Percentiles rank a stretch among this genome's conserved stretches.
Evolutionary conservation across 2,888 invertebrate genomes (phyloP).

Genomic region (Fissipunctia ypsillon): DNA sequence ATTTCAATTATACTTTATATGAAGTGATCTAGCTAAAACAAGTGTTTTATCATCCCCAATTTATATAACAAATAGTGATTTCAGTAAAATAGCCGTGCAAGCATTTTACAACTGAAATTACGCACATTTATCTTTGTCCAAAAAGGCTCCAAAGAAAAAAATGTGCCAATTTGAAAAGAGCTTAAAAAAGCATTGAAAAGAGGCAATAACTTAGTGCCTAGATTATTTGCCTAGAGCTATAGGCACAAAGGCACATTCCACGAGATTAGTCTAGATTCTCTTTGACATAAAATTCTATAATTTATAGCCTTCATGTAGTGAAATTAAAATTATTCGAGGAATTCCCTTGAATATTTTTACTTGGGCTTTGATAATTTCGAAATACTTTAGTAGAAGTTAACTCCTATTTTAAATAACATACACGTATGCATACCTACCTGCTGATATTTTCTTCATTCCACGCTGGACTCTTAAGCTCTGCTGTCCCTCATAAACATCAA

Average conservation of each 20-base stretch:
- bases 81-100: background rate
- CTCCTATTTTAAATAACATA: background rate
- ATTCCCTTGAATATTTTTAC: background rate
- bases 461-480: too few relatives aligned
- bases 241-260: constrained; percentile 14
- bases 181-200: too few relatives aligned
- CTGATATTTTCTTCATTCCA: too few relatives aligned
- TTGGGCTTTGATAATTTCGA: background rate
- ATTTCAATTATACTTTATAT: background rate
- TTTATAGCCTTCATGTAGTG: too few relatives aligned
- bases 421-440: too few relatives aligned
- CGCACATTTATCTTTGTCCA: constrained; percentile 22
- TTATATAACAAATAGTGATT: constrained; percentile 6
- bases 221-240: constrained; percentile 18
- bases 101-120: constrained; percentile 36
- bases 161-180: constrained; percentile 26
- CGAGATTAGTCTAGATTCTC: constrained; percentile 24
- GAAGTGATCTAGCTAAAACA: background rate
- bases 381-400: background rate
- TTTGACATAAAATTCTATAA: background rate
- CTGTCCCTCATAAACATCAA: too few relatives aligned
- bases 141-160: constrained; percentile 23
- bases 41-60: constrained; percentile 5
- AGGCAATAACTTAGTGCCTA: constrained; percentile 6
- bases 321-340: background rate